Evolutionary conservation across 2,888 invertebrate species (phyloP).

Genomic region (Drosophila prolongata): DNA sequence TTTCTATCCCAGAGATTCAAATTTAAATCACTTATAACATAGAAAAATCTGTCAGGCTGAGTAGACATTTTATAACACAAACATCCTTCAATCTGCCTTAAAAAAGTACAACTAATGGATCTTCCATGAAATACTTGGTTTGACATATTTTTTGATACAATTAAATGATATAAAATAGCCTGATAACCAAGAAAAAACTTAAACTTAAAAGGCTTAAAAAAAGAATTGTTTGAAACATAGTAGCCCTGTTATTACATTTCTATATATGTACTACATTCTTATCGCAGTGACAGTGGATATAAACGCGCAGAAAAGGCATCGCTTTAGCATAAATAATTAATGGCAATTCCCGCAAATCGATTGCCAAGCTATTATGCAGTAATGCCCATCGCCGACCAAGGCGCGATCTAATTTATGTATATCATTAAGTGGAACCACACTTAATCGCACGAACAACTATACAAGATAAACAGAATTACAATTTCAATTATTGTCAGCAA

Average conservation of each 20-base stretch:
- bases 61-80: too few species aligned
- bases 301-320: neutral
- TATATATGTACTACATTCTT: neutral
- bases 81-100: too few species aligned
- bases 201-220: too few species aligned
- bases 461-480: neutral
- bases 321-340: constrained; percentile 19
- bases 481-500: constrained; percentile 5
- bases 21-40: too few species aligned
- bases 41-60: too few species aligned
- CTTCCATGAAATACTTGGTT: too few species aligned
- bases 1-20: too few species aligned
- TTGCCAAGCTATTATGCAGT: constrained; percentile 35
- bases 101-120: too few species aligned
- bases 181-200: too few species aligned
- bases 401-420: constrained; percentile 16
- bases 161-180: too few species aligned
- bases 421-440: constrained; percentile 23
- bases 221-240: too few species aligned
- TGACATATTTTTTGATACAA: too few species aligned
- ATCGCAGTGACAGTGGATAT: constrained; percentile 13
- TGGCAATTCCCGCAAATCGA: constrained; percentile 5
- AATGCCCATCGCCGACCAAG: constrained; percentile 8
- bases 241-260: neutral
- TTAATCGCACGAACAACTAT: constrained; percentile 16